phyloP scores from a whole-genome alignment of 1,140 invertebrate species.

The Drosophila parvula region DNA sequence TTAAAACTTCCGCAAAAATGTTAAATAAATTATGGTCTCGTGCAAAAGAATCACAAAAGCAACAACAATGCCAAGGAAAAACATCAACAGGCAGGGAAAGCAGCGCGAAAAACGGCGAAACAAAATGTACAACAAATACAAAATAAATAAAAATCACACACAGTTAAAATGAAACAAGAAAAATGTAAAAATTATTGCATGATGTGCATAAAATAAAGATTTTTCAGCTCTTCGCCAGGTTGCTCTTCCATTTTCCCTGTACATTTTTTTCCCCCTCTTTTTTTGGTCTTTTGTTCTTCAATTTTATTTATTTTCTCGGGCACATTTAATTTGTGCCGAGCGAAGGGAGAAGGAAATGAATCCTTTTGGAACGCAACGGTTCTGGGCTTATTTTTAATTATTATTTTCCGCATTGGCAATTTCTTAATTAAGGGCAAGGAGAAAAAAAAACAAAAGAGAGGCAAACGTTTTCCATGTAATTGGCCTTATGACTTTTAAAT shows the following conservation, averaged over 20 bases:
- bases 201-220: slow-evolving; percentile 67
- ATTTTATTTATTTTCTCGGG: slow-evolving; percentile 50
- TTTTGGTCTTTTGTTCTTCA: slow-evolving; percentile 10
- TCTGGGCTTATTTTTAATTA: slow-evolving; percentile 75
- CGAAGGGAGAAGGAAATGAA: slow-evolving; percentile 27
- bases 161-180: slow-evolving; percentile 29
- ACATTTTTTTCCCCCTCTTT: not conserved
- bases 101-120: too few relatives aligned
- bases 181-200: slow-evolving; percentile 41
- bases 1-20: slow-evolving; percentile 61
- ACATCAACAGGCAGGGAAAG: slow-evolving; percentile 24
- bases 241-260: slow-evolving; percentile 12
- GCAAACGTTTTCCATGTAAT: slow-evolving; percentile 50
- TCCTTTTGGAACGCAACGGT: slow-evolving; percentile 55
- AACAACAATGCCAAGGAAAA: slow-evolving; percentile 38
- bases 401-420: slow-evolving; percentile 79
- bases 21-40: slow-evolving; percentile 65
- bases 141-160: slow-evolving; percentile 24
- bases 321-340: slow-evolving; percentile 52
- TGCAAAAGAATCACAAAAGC: slow-evolving; percentile 24
- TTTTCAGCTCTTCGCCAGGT: slow-evolving; percentile 51
- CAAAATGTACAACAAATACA: not conserved
- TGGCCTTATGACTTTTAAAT: slow-evolving; percentile 73
- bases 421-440: slow-evolving; percentile 69
- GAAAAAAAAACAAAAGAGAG: not conserved